phyloP scores from a whole-genome alignment of 2,113 vertebrate genomes.

The Egretta garzetta region DNA sequence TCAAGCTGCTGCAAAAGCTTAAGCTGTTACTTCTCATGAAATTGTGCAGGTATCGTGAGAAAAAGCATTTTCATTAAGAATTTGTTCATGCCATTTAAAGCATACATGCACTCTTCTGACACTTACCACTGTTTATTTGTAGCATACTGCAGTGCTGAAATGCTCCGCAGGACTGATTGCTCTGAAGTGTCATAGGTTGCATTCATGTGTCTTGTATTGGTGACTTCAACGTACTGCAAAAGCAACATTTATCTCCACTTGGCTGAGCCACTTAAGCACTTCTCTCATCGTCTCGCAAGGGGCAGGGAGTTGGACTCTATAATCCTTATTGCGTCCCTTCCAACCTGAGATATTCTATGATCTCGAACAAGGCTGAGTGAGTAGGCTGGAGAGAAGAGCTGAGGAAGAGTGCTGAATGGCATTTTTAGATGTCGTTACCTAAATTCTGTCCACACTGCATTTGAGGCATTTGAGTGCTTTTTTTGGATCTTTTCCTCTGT shows the following conservation, averaged over 20 bases:
- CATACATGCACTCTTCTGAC: fast-evolving
- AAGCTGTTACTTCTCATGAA: background rate
- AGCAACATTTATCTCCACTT: background rate
- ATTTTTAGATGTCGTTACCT: background rate
- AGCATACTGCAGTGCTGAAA: background rate
- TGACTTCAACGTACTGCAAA: background rate
- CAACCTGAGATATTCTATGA: background rate
- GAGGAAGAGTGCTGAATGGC: background rate
- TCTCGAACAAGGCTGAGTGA: background rate
- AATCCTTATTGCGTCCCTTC: background rate
- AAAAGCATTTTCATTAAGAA: background rate
- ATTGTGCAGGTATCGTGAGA: background rate
- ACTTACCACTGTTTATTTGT: background rate
- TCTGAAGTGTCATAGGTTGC: background rate
- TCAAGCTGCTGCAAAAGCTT: background rate
- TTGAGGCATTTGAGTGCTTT: background rate
- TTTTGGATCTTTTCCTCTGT: background rate
- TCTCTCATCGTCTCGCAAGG: background rate
- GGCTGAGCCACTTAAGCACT: background rate
- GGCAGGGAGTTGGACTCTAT: background rate
- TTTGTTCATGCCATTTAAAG: background rate
- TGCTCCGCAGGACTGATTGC: background rate
- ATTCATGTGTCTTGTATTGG: background rate
- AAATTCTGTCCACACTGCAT: background rate
- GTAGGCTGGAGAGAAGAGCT: background rate